Evolutionary conservation across 2,888 invertebrate species (phyloP).

Genomic region (Eupithecia subumbrata): DNA sequence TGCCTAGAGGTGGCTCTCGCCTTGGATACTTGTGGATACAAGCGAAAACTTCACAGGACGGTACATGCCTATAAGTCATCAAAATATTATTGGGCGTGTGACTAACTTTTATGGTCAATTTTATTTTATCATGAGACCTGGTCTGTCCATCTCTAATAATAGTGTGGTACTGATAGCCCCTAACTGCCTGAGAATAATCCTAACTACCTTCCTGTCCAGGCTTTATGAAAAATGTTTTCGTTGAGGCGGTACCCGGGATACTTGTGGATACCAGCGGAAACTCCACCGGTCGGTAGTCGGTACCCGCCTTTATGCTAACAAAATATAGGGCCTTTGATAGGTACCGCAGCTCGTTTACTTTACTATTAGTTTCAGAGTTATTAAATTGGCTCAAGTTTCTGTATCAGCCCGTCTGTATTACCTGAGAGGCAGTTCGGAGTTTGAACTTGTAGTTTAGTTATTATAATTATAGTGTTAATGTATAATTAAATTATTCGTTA

Average conservation of each 20-base stretch:
- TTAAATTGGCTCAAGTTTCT: constrained; percentile 47
- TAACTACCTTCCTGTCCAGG: constrained; percentile 44
- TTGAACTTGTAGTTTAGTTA: neutral
- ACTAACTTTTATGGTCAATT: neutral
- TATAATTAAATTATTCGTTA: neutral
- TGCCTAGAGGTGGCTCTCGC: neutral
- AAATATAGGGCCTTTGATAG: constrained; percentile 66
- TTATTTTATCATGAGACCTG: neutral
- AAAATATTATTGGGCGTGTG: neutral
- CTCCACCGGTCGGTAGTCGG: constrained; percentile 52
- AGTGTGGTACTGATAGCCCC: neutral
- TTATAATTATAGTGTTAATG: neutral
- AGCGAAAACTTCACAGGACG: neutral
- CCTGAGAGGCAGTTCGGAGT: neutral
- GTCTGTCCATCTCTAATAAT: neutral
- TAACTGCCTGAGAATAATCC: neutral
- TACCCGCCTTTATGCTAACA: constrained; percentile 62
- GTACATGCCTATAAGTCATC: neutral
- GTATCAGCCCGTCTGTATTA: constrained; percentile 28
- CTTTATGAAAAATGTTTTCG: constrained; percentile 81
- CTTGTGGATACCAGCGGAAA: constrained; percentile 58
- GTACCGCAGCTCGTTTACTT: constrained; percentile 57
- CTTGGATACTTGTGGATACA: neutral
- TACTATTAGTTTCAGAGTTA: constrained; percentile 61
- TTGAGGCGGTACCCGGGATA: constrained; percentile 55